Evolutionary conservation across 2,113 vertebrate genomes (phyloP).

Genomic region (Nycticryphes semicollaris): DNA sequence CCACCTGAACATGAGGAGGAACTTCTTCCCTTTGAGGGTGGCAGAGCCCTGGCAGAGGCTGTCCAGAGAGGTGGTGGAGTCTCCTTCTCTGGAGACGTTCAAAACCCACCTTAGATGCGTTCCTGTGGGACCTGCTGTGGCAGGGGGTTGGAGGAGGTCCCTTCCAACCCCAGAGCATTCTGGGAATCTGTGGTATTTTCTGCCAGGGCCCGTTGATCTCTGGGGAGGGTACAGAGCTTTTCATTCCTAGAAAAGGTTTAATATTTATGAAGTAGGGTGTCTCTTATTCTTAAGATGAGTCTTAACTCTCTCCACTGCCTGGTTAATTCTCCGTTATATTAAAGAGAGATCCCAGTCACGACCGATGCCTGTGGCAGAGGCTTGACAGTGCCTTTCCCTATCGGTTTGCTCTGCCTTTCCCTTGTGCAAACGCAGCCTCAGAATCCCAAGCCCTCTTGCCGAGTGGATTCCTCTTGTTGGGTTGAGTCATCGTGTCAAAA

Average conservation of each 20-base stretch:
- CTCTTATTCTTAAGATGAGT: background rate
- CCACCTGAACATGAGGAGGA: too few relatives aligned
- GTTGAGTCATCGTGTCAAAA: background rate
- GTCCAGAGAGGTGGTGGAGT: too few relatives aligned
- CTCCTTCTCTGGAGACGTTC: too few relatives aligned
- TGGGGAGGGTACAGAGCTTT: background rate
- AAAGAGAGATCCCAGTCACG: accelerated
- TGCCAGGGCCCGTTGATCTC: background rate
- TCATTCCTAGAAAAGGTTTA: background rate
- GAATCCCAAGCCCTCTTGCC: background rate
- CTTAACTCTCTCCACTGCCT: background rate
- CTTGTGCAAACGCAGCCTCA: background rate
- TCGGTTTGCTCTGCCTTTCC: background rate
- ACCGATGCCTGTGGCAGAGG: accelerated
- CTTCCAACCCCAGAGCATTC: too few relatives aligned
- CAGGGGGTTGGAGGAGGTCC: too few relatives aligned
- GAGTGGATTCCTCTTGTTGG: accelerated
- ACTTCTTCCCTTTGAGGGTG: too few relatives aligned
- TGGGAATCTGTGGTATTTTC: background rate
- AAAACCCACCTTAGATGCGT: too few relatives aligned
- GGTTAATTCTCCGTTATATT: background rate
- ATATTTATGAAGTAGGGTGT: background rate
- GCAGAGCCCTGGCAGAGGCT: too few relatives aligned
- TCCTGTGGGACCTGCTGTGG: too few relatives aligned
- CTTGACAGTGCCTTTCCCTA: accelerated